These are phyloP conservation scores for Hofmannophila pseudospretella DNA, from an alignment of 2,888 invertebrate species.

Conservation along the genomic window DNA sequence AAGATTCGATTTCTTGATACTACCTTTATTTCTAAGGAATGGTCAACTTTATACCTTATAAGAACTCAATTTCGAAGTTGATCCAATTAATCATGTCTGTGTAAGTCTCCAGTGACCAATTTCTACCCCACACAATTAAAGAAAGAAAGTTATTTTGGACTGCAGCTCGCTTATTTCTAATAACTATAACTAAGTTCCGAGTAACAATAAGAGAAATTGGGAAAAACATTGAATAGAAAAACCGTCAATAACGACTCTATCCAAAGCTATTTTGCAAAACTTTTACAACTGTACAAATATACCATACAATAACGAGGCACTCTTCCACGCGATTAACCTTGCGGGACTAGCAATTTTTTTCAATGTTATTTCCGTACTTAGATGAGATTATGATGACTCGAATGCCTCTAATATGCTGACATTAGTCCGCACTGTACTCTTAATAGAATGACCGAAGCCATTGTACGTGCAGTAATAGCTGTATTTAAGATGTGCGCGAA, in stretches of 20 bases:
- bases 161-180: too few species aligned
- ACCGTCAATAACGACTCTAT: background rate
- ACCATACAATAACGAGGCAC: background rate
- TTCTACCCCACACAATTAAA: too few species aligned
- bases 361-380: slow-evolving; percentile 11
- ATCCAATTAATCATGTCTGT: too few species aligned
- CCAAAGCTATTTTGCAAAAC: background rate
- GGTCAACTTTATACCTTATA: too few species aligned
- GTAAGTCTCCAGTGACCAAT: too few species aligned
- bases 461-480: background rate
- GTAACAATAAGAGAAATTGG: too few species aligned
- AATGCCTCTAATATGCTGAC: slow-evolving; percentile 1
- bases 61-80: too few species aligned
- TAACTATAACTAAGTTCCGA: too few species aligned
- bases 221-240: too few species aligned
- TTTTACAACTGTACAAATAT: background rate
- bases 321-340: slow-evolving; percentile 6
- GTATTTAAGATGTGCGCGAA: background rate
- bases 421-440: slow-evolving; percentile 1
- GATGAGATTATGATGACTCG: slow-evolving; percentile 12
- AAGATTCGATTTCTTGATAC: too few species aligned
- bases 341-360: slow-evolving; percentile 1
- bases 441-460: background rate
- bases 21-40: too few species aligned
- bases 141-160: too few species aligned